phyloP scores from a whole-genome alignment of 2,797 vertebrate genomes.

The Neopelma chrysocephalum region DNA sequence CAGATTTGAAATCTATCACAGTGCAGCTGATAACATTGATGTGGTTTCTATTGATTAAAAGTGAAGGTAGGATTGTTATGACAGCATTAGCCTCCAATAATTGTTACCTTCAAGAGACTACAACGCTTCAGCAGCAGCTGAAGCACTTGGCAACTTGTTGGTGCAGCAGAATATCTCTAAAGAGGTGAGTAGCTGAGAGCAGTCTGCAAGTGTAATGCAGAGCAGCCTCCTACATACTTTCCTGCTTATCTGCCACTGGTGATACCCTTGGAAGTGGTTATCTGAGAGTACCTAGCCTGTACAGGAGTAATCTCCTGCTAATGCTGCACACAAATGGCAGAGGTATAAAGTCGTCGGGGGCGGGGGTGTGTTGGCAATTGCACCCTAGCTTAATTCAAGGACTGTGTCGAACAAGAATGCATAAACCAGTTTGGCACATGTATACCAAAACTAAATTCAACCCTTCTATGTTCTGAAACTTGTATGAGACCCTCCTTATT shows the following conservation, averaged over 20 bases:
- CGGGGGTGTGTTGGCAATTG: neutral
- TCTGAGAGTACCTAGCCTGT: neutral
- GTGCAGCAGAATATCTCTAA: neutral
- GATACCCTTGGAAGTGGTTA: neutral
- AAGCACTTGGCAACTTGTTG: neutral
- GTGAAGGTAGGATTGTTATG: neutral
- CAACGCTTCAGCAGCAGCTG: neutral
- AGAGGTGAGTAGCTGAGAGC: neutral
- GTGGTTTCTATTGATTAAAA: neutral
- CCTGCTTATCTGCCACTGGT: neutral
- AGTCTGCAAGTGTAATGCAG: neutral
- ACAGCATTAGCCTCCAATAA: neutral
- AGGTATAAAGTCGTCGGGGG: neutral
- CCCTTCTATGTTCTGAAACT: neutral
- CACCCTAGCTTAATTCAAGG: neutral
- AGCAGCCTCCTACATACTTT: neutral
- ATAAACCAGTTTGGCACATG: neutral
- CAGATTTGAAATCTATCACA: neutral
- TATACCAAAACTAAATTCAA: neutral
- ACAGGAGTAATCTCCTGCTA: neutral
- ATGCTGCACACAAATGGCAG: neutral
- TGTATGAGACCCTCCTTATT: neutral
- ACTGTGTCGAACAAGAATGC: fast-evolving
- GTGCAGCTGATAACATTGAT: neutral
- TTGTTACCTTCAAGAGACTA: neutral